Evolutionary conservation across 2,113 vertebrate species (phyloP).

Genomic region (pig (Sus scrofa)): DNA sequence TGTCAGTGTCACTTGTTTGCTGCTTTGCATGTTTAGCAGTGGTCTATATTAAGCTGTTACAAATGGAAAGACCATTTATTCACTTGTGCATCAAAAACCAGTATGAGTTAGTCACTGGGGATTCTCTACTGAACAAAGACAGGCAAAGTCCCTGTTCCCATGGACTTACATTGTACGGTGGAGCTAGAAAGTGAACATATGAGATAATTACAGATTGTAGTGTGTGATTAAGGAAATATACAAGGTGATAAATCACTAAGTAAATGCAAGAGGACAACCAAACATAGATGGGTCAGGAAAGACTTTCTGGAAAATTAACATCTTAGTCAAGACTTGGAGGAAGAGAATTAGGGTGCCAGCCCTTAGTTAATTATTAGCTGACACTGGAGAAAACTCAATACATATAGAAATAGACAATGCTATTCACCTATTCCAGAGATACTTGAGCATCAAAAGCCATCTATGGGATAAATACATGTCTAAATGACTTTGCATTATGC

Average conservation of each 20-base stretch:
- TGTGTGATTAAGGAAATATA: constrained; percentile 49
- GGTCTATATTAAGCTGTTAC: neutral
- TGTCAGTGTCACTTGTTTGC: neutral
- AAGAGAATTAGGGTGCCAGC: neutral
- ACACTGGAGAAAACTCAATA: constrained; percentile 19
- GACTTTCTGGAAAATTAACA: neutral
- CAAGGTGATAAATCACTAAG: neutral
- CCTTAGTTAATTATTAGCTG: constrained; percentile 27
- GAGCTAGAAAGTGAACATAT: neutral
- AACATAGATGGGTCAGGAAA: neutral
- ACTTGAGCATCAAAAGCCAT: neutral
- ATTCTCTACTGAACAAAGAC: neutral
- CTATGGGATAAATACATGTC: neutral
- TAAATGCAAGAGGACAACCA: neutral
- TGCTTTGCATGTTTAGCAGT: neutral
- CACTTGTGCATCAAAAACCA: constrained; percentile 23
- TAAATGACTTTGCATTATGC: neutral
- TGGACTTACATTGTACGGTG: neutral
- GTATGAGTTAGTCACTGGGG: neutral
- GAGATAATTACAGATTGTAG: constrained; percentile 5
- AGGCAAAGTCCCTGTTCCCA: constrained; percentile 14
- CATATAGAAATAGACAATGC: neutral
- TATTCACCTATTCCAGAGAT: neutral
- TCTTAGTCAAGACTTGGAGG: constrained; percentile 4
- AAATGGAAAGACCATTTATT: constrained; percentile 26